Base-by-base conservation (phyloP, 2,113 vertebrate genomes). In the Loxodonta africana region DNA sequence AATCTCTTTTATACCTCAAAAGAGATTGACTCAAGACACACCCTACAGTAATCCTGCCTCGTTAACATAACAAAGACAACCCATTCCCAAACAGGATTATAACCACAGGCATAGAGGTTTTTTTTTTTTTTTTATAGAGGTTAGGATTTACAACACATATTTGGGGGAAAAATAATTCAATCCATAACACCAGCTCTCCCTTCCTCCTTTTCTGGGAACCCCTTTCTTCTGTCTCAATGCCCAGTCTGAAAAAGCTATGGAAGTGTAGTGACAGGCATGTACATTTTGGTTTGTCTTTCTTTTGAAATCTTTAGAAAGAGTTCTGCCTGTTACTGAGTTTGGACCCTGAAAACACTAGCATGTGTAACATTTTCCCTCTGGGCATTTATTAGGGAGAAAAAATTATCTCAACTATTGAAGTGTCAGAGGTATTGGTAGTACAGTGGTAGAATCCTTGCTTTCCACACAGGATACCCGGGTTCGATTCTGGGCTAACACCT, bases 221-320 rank as follows among this genome's bases (percentile, higher is more conserved):
- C 69, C 41, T 83, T 62, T 87, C 30, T 73, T 53, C 46, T 62
- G 33, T 87, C 84, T 76, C 69, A 6, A 2, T 41, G 77, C 46
- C 63, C 74, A 53, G 15, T 78, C 92, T 94, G 77, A 53, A 63
- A 74, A 81, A 78, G 76, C 57, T 71, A 44, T 5, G 77, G 90
- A 65, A 92, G 33, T 14, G 44, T 84, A 82, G 62, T 76, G 37
- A n/a, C 25, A 1, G 33, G 44, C 51, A 51, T 33, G 60, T 23
- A 57, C 83, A 48, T 87, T 93, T 69, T 88, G 69, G 37, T 57
- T 91, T 62, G 17, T 46, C 25, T 93, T 96, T 86, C 85, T 73
- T 95, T 89, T 73, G 84, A 97, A 97, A 90, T 5, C 41, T 94
- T 91, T 46, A 95, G 65, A 78, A 78, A 83, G 60, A 76, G 37